Base-by-base conservation (phyloP, 2,888 invertebrate genomes). In the Pristionchus mayeri region DNA sequence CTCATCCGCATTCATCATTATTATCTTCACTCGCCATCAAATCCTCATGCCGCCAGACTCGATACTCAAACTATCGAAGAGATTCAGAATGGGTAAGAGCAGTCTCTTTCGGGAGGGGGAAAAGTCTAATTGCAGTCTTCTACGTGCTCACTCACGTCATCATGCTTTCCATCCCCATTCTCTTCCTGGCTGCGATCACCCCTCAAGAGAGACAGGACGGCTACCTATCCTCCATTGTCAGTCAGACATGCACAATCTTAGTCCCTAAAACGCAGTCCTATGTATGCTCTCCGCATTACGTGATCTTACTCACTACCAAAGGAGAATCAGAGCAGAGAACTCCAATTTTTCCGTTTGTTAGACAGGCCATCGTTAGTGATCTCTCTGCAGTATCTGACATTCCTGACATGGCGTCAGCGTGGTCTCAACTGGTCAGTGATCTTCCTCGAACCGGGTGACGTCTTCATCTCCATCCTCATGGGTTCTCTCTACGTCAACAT, bases 381-480 rank as follows among this genome's bases (percentile, higher is more conserved):
- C 18, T 67, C 37, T 34, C 40, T 76, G 13, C 76, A 76, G 76
- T 44, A 48, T 44, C 76, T 76, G 9, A 44, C 21, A 18, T 76
- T 48, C 37, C 50, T 76, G 21, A 48, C 76, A 6, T 76, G 76
- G 76, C 24, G 44, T 21, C 16, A 76, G 48, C 48, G 76, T 11
- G 76, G 76, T 18, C 4, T 76, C 7, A 76, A 76, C 34, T 76
- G 76, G 76, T 76, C 76, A 6, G 76, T 76, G 76, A 76, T 76
- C 13, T 48, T 9, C 48, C 16, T 76, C 3, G 16, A 44, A 18
- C 7, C 16, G 3, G 76, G 18, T 34, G 21, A 21, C 4, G 1
- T n/a, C 27, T 48, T 76, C 1, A 13, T 76, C 13, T 13, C 27
- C 11, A n/a, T 37, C 18, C 44, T 76, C 27, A 16, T 76, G n/a